Evolutionary conservation across 2,797 vertebrate species (phyloP).

Genomic region (Meriones psammophilus): DNA sequence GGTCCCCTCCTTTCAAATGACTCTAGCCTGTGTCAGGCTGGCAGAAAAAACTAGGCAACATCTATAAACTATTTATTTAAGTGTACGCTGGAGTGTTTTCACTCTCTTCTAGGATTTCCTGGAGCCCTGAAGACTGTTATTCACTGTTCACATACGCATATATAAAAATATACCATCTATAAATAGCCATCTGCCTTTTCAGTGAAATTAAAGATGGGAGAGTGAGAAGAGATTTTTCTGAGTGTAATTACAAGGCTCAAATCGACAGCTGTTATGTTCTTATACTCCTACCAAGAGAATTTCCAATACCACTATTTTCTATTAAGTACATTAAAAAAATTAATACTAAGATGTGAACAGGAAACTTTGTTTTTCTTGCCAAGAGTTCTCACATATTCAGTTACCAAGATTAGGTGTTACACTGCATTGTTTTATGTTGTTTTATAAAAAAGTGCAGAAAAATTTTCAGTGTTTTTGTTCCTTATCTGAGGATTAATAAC

Average conservation of each 20-base stretch:
- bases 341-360: conserved; percentile 53
- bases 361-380: not conserved
- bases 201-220: conserved; percentile 85
- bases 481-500: conserved; percentile 78
- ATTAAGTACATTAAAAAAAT: conserved; percentile 49
- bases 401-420: conserved; percentile 61
- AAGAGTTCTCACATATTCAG: conserved; percentile 60
- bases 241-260: conserved; percentile 76
- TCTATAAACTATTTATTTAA: conserved; percentile 53
- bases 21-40: not conserved
- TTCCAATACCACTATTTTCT: conserved; percentile 66
- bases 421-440: conserved; percentile 57
- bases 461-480: conserved; percentile 75
- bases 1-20: not conserved
- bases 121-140: conserved; percentile 70
- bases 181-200: conserved; percentile 84
- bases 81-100: conserved; percentile 34
- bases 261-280: conserved; percentile 65
- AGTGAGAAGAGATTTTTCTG: conserved; percentile 80
- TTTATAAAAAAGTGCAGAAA: conserved; percentile 72
- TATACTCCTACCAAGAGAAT: conserved; percentile 57
- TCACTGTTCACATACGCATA: conserved; percentile 73
- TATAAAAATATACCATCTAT: conserved; percentile 84
- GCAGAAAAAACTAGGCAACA: not conserved
- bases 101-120: conserved; percentile 78